A percentile compares a stretch with the other conserved stretches of the same genome.
Conservation (phyloP, 1,140 invertebrate genomes). For the Panagrolaimus sp. region DNA sequence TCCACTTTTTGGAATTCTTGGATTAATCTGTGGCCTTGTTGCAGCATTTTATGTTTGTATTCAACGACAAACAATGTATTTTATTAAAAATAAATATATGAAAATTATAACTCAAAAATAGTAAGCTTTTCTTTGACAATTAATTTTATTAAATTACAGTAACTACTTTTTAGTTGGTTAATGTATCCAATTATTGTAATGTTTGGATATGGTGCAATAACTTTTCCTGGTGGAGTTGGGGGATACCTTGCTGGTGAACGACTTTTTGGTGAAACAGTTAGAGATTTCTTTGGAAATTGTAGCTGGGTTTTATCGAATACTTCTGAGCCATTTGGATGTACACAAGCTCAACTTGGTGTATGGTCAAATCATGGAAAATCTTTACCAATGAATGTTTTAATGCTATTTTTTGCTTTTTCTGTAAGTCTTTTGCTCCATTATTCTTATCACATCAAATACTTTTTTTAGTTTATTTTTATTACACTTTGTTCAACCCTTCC, state of each 20-base stretch:
- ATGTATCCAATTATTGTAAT: slow-evolving; percentile 13
- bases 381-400: background rate
- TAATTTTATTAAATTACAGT: background rate
- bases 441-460: too few species aligned
- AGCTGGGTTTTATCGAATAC: background rate
- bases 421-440: background rate
- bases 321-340: background rate
- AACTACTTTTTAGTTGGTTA: slow-evolving; percentile 11
- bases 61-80: slow-evolving; percentile 65
- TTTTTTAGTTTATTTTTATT: slow-evolving; percentile 2
- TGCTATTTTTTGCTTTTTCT: background rate
- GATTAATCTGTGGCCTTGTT: slow-evolving; percentile 74
- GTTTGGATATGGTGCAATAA: background rate
- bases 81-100: slow-evolving; percentile 10
- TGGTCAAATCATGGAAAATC: background rate
- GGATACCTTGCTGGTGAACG: background rate
- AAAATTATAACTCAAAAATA: background rate
- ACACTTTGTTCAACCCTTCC: slow-evolving; percentile 87
- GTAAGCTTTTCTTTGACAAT: slow-evolving; percentile 10
- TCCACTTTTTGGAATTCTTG: slow-evolving; percentile 57
- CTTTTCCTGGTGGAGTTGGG: background rate
- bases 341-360: background rate
- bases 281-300: slow-evolving; percentile 5
- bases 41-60: slow-evolving; percentile 85
- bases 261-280: slow-evolving; percentile 1